Evolutionary conservation across 2,113 vertebrate genomes (phyloP).

Genomic region (Gulo gulo): DNA sequence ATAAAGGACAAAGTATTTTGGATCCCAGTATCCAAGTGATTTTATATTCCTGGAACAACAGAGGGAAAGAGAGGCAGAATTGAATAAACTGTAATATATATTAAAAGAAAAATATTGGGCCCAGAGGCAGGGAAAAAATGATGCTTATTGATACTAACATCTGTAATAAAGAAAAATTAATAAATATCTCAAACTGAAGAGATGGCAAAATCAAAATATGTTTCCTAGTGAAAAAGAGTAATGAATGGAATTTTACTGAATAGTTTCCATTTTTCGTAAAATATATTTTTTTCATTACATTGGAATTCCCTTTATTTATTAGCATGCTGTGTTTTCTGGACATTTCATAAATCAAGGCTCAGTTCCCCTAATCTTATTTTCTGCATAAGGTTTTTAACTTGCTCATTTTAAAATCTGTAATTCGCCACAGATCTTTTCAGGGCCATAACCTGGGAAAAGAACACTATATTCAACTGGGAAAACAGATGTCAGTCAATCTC

Average conservation of each 20-base stretch:
- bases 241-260: background rate
- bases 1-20: constrained; percentile 19
- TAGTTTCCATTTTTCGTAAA: background rate
- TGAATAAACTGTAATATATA: background rate
- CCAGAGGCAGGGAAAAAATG: background rate
- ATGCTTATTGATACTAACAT: background rate
- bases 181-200: background rate
- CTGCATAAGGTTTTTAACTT: constrained; percentile 4
- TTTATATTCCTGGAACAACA: background rate
- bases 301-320: constrained; percentile 23
- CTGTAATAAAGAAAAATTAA: constrained; percentile 37
- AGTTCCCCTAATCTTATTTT: background rate
- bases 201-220: background rate
- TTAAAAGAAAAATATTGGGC: background rate
- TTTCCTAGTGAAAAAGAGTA: constrained; percentile 20
- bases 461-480: background rate
- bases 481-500: background rate
- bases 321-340: background rate
- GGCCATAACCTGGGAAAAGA: background rate
- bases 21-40: background rate
- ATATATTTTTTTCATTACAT: background rate
- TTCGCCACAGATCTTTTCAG: background rate
- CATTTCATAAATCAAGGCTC: constrained; percentile 1
- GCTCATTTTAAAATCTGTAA: background rate
- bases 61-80: background rate